Conservation (phyloP, 2,888 invertebrate species). For the Apodemia hepburni region DNA sequence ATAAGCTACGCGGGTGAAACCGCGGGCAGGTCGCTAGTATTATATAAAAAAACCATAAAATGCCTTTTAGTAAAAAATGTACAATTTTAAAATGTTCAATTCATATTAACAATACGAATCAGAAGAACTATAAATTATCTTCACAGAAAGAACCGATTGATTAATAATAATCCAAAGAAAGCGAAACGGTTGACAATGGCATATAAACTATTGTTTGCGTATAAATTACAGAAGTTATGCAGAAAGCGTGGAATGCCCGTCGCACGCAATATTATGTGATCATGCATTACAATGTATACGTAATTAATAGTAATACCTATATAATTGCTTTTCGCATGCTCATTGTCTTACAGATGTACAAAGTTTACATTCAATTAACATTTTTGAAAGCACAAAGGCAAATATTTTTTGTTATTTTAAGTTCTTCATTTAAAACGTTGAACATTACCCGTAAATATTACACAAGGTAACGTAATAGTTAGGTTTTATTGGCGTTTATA, state of each 20-base stretch:
- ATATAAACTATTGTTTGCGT: constrained; percentile 8
- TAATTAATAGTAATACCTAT: constrained; percentile 6
- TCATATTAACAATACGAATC: too few species aligned
- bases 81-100: too few species aligned
- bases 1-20: too few species aligned
- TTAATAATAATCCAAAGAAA: background rate
- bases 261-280: constrained; percentile 13
- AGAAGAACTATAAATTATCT: background rate
- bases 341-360: background rate
- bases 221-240: constrained; percentile 6
- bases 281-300: constrained; percentile 9
- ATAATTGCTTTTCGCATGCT: constrained; percentile 13
- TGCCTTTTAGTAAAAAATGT: too few species aligned
- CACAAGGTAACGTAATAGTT: too few species aligned
- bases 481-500: too few species aligned
- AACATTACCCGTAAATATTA: too few species aligned
- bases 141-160: background rate
- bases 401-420: background rate
- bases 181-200: constrained; percentile 1
- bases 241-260: constrained; percentile 13
- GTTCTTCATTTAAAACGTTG: background rate
- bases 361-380: background rate
- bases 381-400: background rate
- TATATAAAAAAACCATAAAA: too few species aligned
- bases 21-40: too few species aligned